A percentile compares a stretch with the other conserved stretches of the same genome.
Conservation (phyloP, 2,113 vertebrate genomes). For the Tetraodon nigroviridis region DNA sequence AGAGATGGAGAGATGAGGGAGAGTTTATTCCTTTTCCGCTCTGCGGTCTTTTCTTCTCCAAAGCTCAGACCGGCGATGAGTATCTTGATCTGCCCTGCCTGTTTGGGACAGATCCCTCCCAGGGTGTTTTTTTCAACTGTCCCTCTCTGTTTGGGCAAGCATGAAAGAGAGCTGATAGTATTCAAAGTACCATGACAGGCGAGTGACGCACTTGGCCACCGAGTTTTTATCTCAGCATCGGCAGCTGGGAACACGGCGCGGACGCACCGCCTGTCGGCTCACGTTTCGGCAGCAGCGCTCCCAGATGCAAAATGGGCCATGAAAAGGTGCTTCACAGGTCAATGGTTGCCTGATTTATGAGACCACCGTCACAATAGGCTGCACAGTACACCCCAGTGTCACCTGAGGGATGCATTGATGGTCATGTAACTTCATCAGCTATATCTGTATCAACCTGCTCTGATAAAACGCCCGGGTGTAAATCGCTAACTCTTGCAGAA, state of each 20-base stretch:
- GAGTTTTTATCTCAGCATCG: constrained; percentile 64
- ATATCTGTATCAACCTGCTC: neutral
- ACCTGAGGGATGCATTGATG: constrained; percentile 13
- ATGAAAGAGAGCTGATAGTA: constrained; percentile 68
- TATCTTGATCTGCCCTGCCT: constrained; percentile 59
- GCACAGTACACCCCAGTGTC: neutral
- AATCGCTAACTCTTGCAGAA: constrained; percentile 32
- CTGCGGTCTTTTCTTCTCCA: constrained; percentile 47
- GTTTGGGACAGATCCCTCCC: constrained; percentile 57
- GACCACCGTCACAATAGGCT: constrained; percentile 16
- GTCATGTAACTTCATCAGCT: constrained; percentile 28
- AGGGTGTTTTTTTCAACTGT: constrained; percentile 53
- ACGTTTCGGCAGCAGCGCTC: constrained; percentile 31
- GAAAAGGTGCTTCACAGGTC: constrained; percentile 36
- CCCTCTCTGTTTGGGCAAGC: constrained; percentile 60
- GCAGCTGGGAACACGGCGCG: constrained; percentile 55
- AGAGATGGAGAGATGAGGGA: constrained; percentile 52
- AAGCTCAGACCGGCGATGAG: constrained; percentile 37
- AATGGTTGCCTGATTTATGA: constrained; percentile 32
- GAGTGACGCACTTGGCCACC: constrained; percentile 64
- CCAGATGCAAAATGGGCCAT: constrained; percentile 25
- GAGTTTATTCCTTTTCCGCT: constrained; percentile 51
- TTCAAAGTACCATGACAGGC: constrained; percentile 63
- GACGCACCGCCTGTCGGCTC: constrained; percentile 43
- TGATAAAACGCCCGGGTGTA: neutral